Evolutionary conservation across 2,888 invertebrate species (phyloP), one percentile per base, ranked within the genome.

Genomic region (Philopedon plagiatum): DNA sequence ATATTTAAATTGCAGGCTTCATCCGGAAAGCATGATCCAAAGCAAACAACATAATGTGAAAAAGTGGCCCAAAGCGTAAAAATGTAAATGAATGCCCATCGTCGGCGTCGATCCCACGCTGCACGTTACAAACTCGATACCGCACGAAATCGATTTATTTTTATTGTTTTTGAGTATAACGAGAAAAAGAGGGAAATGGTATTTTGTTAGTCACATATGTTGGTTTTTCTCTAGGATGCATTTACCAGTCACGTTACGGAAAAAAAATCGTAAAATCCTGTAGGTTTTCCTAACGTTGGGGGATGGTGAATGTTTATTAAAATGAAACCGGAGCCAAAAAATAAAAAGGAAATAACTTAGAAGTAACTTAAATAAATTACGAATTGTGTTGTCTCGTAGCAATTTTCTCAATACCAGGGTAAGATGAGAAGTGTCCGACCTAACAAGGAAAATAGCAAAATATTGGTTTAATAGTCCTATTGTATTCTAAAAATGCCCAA

Each of bases 1-100:
- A 54, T 26, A 54, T 29, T 54, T 54, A 32, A 32, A 29, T 29
- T 29, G 51, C n/a, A 8, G 15, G 18, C 15, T 13, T 49, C 51
- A 54, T 54, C 29, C 23, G 51, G 5, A 18, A n/a, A 54, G 29
- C 29, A 29, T 54, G 29, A 54, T 54, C 18, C 51, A 54, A 54
- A 54, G 29, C 51, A 32, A 54, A 54, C 51, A 54, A 54, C 32
- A 54, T 54, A 54, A 54, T 29, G 49, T 49, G 26, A 26, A 49
- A 49, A 49, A 49, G 51, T 54, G 51, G 51, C 15, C 51, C 51
- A 54, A 54, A 54, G 15, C 51, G 23, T 54, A 54, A 54, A 54
- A 54, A 54, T 54, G 51, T 54, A 54, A 54, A 54, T 54, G 29
- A 54, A 29, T 29, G 51, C 51, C 18, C 51, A n/a, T n/a, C n/a